A percentile compares a stretch with the other conserved stretches of the same genome.
phyloP scores from a whole-genome alignment of 2,797 vertebrate species.

The Knipowitschia caucasica region DNA sequence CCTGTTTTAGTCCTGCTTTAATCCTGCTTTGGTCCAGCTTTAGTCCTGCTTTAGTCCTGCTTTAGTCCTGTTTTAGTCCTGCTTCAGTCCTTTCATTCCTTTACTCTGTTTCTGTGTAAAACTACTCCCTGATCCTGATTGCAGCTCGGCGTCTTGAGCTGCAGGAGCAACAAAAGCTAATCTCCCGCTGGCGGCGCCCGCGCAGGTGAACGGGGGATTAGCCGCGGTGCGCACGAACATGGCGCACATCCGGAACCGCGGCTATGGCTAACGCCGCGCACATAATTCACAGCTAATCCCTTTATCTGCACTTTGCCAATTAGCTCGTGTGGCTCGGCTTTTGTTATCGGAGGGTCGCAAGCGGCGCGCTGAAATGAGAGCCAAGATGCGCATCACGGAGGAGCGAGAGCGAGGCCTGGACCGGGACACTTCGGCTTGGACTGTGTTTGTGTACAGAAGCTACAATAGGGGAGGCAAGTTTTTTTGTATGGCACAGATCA shows the following conservation, averaged over 20 bases:
- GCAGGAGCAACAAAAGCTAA: slow-evolving; percentile 2
- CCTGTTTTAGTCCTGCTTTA: background rate
- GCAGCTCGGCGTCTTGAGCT: background rate
- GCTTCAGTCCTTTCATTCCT: background rate
- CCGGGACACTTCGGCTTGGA: background rate
- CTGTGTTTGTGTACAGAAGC: no score
- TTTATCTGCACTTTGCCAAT: slow-evolving; percentile 14
- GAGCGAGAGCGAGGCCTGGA: background rate
- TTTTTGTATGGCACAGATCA: no score
- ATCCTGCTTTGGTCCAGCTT: background rate
- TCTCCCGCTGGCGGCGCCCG: background rate
- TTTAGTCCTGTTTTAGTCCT: background rate
- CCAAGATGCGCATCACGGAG: background rate
- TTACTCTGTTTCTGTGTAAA: background rate
- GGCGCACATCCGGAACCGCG: background rate
- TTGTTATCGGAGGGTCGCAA: slow-evolving; percentile 12
- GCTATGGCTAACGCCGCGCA: background rate
- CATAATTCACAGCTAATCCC: slow-evolving; percentile 13
- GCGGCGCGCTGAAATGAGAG: background rate
- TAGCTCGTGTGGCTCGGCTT: slow-evolving; percentile 1
- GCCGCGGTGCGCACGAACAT: background rate
- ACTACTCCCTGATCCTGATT: background rate
- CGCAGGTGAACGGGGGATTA: slow-evolving; percentile 9
- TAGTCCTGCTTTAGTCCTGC: background rate
- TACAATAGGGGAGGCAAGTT: no score